Percentiles rank a stretch among this genome's conserved stretches.
These are phyloP conservation scores for Caenorhabditis sp. DNA, from an alignment of 2,888 invertebrate genomes.

Conservation along the genomic window DNA sequence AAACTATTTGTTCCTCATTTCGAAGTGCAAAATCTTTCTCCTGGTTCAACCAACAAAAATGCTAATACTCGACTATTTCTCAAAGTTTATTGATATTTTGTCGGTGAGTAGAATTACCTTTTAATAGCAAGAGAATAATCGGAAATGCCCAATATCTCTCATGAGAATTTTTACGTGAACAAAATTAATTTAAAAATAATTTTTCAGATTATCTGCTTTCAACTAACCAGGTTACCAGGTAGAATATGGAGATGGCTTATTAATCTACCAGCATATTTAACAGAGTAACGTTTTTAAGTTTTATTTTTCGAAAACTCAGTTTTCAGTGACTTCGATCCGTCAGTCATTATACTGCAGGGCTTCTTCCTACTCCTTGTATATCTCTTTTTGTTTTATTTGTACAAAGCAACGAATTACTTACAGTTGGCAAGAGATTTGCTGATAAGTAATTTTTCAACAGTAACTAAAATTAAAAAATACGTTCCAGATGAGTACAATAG, in stretches of 20 bases:
- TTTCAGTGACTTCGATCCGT: slow-evolving; percentile 4
- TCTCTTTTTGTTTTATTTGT: not conserved
- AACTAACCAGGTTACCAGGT: not conserved
- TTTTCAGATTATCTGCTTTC: not conserved
- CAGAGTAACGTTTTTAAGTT: not conserved
- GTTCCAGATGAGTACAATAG: not conserved
- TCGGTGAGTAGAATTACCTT: not conserved
- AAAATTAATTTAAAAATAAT: too few species aligned
- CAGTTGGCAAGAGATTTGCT: not conserved
- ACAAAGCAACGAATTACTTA: not conserved
- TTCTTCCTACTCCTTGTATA: not conserved
- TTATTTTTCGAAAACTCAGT: not conserved
- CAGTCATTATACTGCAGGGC: not conserved
- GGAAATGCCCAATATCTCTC: too few species aligned
- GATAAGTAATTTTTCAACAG: not conserved
- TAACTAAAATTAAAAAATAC: not conserved
- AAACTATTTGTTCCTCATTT: not conserved
- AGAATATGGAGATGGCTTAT: not conserved
- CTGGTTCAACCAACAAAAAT: not conserved
- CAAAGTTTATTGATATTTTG: not conserved
- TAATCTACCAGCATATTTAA: not conserved
- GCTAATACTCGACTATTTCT: not conserved
- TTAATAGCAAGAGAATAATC: too few species aligned
- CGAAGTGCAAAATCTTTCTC: too few species aligned
- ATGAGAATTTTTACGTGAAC: too few species aligned